Evolutionary conservation across 2,797 vertebrate species (phyloP).

Genomic region (Falco berigora): DNA sequence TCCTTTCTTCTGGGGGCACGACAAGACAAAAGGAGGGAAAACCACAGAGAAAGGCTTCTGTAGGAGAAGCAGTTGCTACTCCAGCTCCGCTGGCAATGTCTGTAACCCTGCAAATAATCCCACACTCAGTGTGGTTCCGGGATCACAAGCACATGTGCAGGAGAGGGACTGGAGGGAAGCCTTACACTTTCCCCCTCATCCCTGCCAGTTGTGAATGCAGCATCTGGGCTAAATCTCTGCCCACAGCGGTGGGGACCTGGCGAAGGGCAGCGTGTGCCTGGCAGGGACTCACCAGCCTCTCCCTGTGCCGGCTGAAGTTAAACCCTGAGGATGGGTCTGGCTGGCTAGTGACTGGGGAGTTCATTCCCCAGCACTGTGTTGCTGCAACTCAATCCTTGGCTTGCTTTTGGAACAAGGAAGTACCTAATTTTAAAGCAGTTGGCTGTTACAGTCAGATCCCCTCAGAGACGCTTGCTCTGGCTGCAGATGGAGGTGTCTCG

Average conservation of each 20-base stretch:
- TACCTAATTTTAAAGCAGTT: conserved; percentile 46
- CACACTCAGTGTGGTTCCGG: rapidly evolving
- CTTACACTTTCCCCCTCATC: background rate
- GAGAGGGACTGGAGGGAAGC: background rate
- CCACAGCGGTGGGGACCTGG: background rate
- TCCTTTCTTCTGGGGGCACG: background rate
- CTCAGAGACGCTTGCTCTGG: conserved; percentile 15
- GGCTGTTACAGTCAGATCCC: conserved; percentile 29
- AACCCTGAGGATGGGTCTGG: background rate
- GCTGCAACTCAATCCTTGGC: conserved; percentile 17
- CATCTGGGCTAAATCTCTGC: background rate
- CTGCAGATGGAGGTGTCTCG: conserved; percentile 49
- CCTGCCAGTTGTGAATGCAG: background rate
- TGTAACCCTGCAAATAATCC: background rate
- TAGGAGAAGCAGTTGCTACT: background rate
- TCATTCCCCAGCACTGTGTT: background rate
- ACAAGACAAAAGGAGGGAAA: background rate
- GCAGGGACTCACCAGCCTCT: background rate
- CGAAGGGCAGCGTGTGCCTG: rapidly evolving
- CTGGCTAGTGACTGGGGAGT: background rate
- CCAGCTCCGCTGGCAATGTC: background rate
- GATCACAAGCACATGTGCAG: background rate
- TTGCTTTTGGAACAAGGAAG: conserved; percentile 41
- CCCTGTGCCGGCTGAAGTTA: background rate
- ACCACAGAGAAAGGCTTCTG: background rate